phyloP scores from a whole-genome alignment of 1,140 invertebrate genomes.

The Plodia interpunctella region DNA sequence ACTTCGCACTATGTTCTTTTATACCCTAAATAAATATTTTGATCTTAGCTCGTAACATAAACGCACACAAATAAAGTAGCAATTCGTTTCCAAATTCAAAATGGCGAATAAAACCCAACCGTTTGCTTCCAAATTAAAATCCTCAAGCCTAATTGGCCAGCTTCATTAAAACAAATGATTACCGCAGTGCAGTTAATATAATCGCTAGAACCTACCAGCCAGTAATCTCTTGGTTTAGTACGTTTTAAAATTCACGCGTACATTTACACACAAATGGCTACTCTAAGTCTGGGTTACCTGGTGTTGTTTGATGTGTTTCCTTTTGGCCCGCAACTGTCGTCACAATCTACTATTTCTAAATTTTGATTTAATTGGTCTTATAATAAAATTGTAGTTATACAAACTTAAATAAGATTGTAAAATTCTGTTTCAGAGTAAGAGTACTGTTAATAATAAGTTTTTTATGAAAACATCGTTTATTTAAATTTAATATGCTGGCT shows the following conservation, averaged over 20 bases:
- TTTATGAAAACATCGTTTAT: too few species aligned
- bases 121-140: neutral
- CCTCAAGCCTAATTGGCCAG: neutral
- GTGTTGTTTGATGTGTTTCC: neutral
- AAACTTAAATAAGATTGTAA: too few species aligned
- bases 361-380: too few species aligned
- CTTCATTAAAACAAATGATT: neutral
- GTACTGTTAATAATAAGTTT: too few species aligned
- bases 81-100: neutral
- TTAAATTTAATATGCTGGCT: too few species aligned
- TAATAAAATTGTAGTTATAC: too few species aligned
- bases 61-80: neutral
- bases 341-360: too few species aligned
- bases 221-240: neutral
- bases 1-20: too few species aligned
- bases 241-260: neutral
- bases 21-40: too few species aligned
- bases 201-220: neutral
- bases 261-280: neutral
- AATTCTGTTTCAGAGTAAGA: too few species aligned
- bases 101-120: constrained; percentile 3
- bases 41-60: neutral
- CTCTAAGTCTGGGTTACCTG: neutral
- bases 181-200: constrained; percentile 4
- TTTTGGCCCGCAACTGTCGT: too few species aligned